These are phyloP conservation scores for Mercenaria mercenaria DNA, from an alignment of 1,140 invertebrate species.

Conservation along the genomic window DNA sequence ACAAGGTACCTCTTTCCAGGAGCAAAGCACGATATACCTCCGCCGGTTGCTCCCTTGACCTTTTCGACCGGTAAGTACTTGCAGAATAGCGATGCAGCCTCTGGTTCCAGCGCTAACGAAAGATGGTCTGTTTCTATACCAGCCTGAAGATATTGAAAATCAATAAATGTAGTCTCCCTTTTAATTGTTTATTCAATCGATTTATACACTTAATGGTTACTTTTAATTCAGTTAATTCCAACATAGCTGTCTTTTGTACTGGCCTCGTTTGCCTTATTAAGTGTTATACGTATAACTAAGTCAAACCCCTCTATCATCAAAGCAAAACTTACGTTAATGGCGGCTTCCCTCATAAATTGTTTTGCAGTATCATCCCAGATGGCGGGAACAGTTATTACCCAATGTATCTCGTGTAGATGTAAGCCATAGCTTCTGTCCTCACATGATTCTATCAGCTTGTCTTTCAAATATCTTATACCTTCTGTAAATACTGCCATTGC, in stretches of 20 bases:
- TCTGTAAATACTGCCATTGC: slow-evolving; percentile 64
- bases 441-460: slow-evolving; percentile 42
- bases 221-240: no score
- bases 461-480: slow-evolving; percentile 59
- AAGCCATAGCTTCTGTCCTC: slow-evolving; percentile 14
- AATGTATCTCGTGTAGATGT: slow-evolving; percentile 55
- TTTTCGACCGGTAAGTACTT: slow-evolving; percentile 9
- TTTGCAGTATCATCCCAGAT: slow-evolving; percentile 70
- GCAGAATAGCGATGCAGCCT: slow-evolving; percentile 49
- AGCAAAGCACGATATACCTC: background rate
- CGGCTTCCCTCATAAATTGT: slow-evolving; percentile 70
- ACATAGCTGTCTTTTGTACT: no score
- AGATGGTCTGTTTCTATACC: slow-evolving; percentile 14
- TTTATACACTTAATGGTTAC: no score
- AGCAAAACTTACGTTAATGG: slow-evolving; percentile 33
- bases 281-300: no score
- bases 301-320: background rate
- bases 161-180: no score
- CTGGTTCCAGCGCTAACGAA: slow-evolving; percentile 27
- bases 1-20: slow-evolving; percentile 34
- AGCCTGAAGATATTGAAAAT: slow-evolving; percentile 16
- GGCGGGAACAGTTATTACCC: slow-evolving; percentile 69
- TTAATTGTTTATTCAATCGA: no score
- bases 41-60: background rate
- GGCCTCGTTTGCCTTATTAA: no score